Evolutionary conservation across 2,113 vertebrate genomes (phyloP).

Genomic region (Cygnus atratus): DNA sequence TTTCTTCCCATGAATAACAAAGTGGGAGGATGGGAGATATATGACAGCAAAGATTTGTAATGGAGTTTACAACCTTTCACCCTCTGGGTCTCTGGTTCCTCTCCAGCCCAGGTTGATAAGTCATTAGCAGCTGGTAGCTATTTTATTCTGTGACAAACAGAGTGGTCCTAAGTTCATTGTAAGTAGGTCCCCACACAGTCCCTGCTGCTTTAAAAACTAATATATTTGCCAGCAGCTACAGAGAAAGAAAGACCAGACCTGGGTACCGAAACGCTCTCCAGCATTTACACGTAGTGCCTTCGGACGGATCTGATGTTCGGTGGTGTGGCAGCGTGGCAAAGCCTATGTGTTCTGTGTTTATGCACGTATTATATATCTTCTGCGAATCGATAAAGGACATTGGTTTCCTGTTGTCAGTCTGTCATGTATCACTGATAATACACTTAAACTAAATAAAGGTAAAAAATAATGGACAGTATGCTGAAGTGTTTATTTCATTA

Average conservation of each 20-base stretch:
- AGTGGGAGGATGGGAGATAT: rapidly evolving
- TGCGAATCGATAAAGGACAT: not conserved
- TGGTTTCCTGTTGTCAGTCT: conserved; percentile 33
- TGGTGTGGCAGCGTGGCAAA: not conserved
- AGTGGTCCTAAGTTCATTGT: not conserved
- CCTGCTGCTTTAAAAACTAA: not conserved
- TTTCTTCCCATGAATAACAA: not conserved
- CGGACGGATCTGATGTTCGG: not conserved
- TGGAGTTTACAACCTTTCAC: conserved; percentile 10
- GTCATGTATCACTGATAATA: conserved; percentile 30
- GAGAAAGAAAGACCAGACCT: not conserved
- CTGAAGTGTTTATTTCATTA: conserved; percentile 29
- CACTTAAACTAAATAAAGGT: conserved; percentile 29
- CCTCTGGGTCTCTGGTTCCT: not conserved
- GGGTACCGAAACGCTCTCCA: not conserved
- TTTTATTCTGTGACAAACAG: conserved; percentile 8
- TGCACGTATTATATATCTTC: not conserved
- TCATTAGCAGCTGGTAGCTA: not conserved
- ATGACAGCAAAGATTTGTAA: not conserved
- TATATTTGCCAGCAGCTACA: not conserved
- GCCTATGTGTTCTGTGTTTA: not conserved
- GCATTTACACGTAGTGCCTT: rapidly evolving
- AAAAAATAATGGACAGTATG: conserved; percentile 18
- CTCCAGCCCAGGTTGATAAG: not conserved
- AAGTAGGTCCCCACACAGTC: not conserved